These are phyloP conservation scores for Aradophagus sp. DNA, from an alignment of 1,140 invertebrate genomes.

Conservation along the genomic window DNA sequence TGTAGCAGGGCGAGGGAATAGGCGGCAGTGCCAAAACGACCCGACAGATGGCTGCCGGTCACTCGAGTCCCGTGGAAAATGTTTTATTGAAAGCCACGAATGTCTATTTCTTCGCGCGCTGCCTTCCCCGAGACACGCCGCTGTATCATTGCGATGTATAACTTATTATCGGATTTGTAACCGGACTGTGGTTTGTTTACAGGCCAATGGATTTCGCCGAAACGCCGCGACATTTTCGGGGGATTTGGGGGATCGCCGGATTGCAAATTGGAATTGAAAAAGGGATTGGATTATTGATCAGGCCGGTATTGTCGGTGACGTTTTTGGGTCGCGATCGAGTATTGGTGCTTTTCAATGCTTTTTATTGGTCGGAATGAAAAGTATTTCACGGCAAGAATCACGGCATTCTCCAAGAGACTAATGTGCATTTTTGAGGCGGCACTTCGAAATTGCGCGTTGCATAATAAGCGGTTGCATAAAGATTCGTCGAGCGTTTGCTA, in stretches of 20 bases:
- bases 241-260: slow-evolving; percentile 11
- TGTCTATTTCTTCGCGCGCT: slow-evolving; percentile 23
- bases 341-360: too few species aligned
- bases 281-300: slow-evolving; percentile 24
- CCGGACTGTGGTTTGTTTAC: slow-evolving; percentile 30
- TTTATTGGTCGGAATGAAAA: too few species aligned
- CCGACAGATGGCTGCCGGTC: slow-evolving; percentile 71
- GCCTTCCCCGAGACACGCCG: slow-evolving; percentile 2
- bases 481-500: too few species aligned
- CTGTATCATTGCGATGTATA: slow-evolving; percentile 20
- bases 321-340: slow-evolving; percentile 21
- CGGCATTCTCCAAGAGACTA: too few species aligned
- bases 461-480: too few species aligned
- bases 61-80: slow-evolving; percentile 50
- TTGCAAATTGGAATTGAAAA: slow-evolving; percentile 24
- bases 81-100: slow-evolving; percentile 39
- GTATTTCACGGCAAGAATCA: too few species aligned
- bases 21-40: slow-evolving; percentile 58
- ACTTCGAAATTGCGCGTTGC: too few species aligned
- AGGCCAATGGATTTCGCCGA: slow-evolving; percentile 9
- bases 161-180: slow-evolving; percentile 35
- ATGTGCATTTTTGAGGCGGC: too few species aligned
- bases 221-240: slow-evolving; percentile 14
- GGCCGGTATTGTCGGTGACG: not conserved
- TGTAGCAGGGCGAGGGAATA: slow-evolving; percentile 13